phyloP scores from a whole-genome alignment of 2,113 vertebrate genomes.

The Sturnus vulgaris region DNA sequence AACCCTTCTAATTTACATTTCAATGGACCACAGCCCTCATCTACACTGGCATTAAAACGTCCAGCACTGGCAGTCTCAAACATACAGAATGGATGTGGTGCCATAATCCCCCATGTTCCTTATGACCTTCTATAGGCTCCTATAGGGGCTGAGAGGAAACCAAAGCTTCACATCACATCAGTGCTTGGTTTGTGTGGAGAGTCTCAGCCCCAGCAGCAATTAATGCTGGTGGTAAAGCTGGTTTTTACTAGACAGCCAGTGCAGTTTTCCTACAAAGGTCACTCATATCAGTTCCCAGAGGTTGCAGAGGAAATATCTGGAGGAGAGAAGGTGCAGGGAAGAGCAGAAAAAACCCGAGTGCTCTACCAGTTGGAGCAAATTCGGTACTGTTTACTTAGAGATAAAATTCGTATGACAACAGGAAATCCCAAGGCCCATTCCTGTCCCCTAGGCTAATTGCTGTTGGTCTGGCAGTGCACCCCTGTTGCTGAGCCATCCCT shows the following conservation, averaged over 20 bases:
- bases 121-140: not conserved
- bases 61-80: not conserved
- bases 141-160: not conserved
- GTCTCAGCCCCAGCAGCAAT: not conserved
- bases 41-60: not conserved
- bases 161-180: not conserved
- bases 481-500: not conserved
- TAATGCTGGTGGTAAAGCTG: not conserved
- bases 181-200: not conserved
- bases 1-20: not conserved
- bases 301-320: not conserved
- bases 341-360: not conserved
- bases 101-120: not conserved
- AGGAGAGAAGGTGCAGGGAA: not conserved
- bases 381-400: not conserved
- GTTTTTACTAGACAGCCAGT: not conserved
- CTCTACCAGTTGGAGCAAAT: not conserved
- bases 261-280: not conserved
- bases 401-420: conserved; percentile 3
- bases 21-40: not conserved
- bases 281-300: not conserved
- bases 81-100: not conserved
- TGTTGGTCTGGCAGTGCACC: conserved; percentile 7
- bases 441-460: not conserved
- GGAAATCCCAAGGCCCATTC: not conserved